Evolutionary conservation across 2,888 invertebrate species (phyloP).

Genomic region (Melieria omissa): DNA sequence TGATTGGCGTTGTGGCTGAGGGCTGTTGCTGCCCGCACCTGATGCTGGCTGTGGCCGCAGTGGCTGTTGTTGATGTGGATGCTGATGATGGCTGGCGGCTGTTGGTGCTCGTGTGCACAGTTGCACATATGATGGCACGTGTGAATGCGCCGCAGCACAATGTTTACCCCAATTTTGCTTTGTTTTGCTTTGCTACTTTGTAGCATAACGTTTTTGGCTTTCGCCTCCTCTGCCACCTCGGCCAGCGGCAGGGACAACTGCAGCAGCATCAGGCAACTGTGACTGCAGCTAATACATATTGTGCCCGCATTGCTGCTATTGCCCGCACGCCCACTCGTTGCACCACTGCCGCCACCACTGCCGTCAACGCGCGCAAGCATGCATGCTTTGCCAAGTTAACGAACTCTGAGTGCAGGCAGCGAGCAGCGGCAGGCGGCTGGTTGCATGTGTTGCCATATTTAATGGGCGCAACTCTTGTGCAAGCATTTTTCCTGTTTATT

Average conservation of each 20-base stretch:
- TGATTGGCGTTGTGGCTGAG: slow-evolving; percentile 20
- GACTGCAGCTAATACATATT: slow-evolving; percentile 31
- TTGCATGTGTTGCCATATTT: slow-evolving; percentile 11
- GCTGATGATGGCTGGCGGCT: slow-evolving; percentile 21
- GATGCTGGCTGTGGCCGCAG: slow-evolving; percentile 33
- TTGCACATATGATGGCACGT: slow-evolving; percentile 28
- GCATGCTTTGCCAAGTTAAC: slow-evolving; percentile 54
- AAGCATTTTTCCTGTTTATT: neutral
- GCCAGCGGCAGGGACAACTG: neutral
- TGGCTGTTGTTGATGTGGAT: slow-evolving; percentile 24
- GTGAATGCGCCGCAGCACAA: slow-evolving; percentile 38
- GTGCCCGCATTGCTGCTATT: slow-evolving; percentile 15
- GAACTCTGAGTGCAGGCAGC: slow-evolving; percentile 50
- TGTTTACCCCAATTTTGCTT: slow-evolving; percentile 60
- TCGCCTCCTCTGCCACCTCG: slow-evolving; percentile 18
- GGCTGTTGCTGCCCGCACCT: slow-evolving; percentile 27
- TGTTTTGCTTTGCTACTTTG: slow-evolving; percentile 43
- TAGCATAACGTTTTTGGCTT: slow-evolving; percentile 30
- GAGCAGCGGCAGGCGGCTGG: slow-evolving; percentile 8
- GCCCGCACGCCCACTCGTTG: slow-evolving; percentile 2
- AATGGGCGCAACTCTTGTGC: slow-evolving; percentile 13
- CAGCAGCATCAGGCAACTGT: neutral
- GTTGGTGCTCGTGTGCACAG: slow-evolving; percentile 30
- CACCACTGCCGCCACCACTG: slow-evolving; percentile 11
- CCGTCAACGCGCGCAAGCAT: neutral